phyloP scores from a whole-genome alignment of 2,797 vertebrate species.

The Muscicapa comitata region DNA sequence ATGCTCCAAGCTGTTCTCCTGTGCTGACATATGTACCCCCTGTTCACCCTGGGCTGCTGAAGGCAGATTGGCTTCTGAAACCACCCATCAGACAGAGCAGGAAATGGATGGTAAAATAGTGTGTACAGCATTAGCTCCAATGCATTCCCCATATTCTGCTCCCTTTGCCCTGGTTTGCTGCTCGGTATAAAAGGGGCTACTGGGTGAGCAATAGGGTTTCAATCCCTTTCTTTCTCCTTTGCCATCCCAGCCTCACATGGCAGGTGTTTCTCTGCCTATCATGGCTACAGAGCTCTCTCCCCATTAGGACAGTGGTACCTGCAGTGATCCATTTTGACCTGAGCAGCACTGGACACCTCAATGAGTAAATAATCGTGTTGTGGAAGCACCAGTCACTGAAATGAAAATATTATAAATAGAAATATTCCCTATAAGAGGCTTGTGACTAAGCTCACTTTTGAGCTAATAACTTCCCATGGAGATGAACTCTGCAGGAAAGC shows the following conservation, averaged over 20 bases:
- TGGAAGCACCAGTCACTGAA: neutral
- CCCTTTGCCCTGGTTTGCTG: neutral
- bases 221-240: neutral
- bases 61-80: neutral
- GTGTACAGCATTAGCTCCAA: neutral
- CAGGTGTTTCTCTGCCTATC: neutral
- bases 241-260: neutral
- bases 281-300: neutral
- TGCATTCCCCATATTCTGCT: neutral
- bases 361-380: neutral
- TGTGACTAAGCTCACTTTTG: slow-evolving; percentile 67
- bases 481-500: slow-evolving; percentile 63
- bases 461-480: slow-evolving; percentile 67
- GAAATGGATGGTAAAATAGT: neutral
- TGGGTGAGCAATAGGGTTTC: neutral
- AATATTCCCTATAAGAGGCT: slow-evolving; percentile 38
- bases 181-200: neutral
- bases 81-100: neutral
- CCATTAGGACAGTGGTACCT: neutral
- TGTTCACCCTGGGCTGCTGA: neutral
- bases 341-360: neutral
- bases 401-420: slow-evolving; percentile 56
- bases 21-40: slow-evolving; percentile 35
- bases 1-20: slow-evolving; percentile 46
- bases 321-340: neutral